These are phyloP conservation scores for Euura lappo DNA, from an alignment of 1,140 invertebrate genomes.

Conservation along the genomic window DNA sequence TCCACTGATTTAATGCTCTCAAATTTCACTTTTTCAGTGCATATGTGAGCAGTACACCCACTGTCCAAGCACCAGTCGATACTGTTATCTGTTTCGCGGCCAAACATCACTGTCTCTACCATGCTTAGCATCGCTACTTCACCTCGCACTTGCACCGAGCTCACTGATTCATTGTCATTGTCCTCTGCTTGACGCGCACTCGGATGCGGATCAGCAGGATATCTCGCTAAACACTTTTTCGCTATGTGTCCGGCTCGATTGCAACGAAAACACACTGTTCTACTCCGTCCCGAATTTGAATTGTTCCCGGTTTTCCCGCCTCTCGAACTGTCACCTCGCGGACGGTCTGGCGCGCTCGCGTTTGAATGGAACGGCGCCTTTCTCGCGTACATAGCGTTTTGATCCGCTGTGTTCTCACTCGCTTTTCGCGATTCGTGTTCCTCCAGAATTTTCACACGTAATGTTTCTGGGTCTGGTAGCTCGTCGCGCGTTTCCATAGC, in stretches of 20 bases:
- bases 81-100: not conserved
- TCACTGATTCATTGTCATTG: not conserved
- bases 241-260: slow-evolving; percentile 14
- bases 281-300: not conserved
- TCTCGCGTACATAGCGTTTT: slow-evolving; percentile 7
- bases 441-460: slow-evolving; percentile 33
- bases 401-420: not conserved
- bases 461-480: slow-evolving; percentile 26
- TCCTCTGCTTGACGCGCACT: not conserved
- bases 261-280: slow-evolving; percentile 8
- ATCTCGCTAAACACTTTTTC: not conserved
- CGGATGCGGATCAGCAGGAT: not conserved
- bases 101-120: not conserved
- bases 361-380: not conserved
- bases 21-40: slow-evolving; percentile 3
- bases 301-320: not conserved
- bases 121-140: not conserved
- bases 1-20: not conserved
- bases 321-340: not conserved
- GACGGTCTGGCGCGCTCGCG: not conserved
- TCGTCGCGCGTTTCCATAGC: slow-evolving; percentile 34
- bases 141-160: not conserved
- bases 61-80: slow-evolving; percentile 20
- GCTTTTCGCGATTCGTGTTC: slow-evolving; percentile 24
- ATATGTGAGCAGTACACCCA: slow-evolving; percentile 15